Evolutionary conservation across 2,113 vertebrate species (phyloP).

Genomic region (Boleophthalmus pectinirostris): DNA sequence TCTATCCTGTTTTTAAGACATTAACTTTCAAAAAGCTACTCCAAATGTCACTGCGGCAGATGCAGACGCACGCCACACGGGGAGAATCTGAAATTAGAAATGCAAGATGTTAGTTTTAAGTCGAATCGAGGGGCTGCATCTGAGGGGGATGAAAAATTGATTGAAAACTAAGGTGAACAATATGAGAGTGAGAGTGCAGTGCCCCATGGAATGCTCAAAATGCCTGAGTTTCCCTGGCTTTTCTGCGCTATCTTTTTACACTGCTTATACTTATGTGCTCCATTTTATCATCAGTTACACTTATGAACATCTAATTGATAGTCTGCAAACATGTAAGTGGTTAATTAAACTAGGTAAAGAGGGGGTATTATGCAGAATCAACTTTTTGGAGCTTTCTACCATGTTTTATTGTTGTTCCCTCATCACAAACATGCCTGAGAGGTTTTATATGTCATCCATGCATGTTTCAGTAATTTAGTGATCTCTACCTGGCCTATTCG

Average conservation of each 20-base stretch:
- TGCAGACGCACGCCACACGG: constrained; percentile 44
- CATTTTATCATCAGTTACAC: not conserved
- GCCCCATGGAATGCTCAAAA: constrained; percentile 59
- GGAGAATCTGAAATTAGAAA: constrained; percentile 58
- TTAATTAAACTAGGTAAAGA: too few species aligned
- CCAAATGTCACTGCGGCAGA: constrained; percentile 49
- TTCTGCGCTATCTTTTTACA: constrained; percentile 56
- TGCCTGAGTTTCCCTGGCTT: constrained; percentile 58
- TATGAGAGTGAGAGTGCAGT: constrained; percentile 64
- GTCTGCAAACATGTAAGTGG: too few species aligned
- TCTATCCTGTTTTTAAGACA: constrained; percentile 29
- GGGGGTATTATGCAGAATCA: too few species aligned
- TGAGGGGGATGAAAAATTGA: constrained; percentile 71
- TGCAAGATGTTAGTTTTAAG: constrained; percentile 62
- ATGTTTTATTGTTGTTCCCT: too few species aligned
- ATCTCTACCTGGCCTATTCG: too few species aligned
- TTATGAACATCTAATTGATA: too few species aligned
- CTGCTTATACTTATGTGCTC: constrained; percentile 64
- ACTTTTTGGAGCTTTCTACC: too few species aligned
- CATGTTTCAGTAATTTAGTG: too few species aligned
- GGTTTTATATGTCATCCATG: too few species aligned
- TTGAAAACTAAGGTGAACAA: constrained; percentile 75
- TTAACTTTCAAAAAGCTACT: constrained; percentile 30
- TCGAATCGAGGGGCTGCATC: constrained; percentile 58
- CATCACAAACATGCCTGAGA: too few species aligned